These are phyloP conservation scores for Microplitis manilae DNA, from an alignment of 2,888 invertebrate species.

Conservation along the genomic window DNA sequence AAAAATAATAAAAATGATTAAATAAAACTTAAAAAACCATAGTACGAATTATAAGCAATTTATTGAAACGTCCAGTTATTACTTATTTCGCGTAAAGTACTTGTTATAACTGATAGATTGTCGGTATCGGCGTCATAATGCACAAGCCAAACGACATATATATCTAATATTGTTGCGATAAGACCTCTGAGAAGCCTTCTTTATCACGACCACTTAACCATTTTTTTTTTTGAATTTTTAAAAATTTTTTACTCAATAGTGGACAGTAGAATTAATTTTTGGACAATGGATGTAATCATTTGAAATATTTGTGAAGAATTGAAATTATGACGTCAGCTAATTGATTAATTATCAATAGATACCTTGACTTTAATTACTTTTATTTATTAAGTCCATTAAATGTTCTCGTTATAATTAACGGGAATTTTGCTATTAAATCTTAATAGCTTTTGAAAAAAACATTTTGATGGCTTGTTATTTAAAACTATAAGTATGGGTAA, in stretches of 20 bases:
- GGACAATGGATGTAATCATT: too few relatives aligned
- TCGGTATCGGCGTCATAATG: background rate
- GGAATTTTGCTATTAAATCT: background rate
- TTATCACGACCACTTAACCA: background rate
- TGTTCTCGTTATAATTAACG: background rate
- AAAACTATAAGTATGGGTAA: too few relatives aligned
- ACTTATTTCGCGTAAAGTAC: background rate
- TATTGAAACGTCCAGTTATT: background rate
- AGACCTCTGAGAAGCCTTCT: background rate
- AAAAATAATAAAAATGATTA: too few relatives aligned
- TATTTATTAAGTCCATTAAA: background rate
- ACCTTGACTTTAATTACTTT: background rate
- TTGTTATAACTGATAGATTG: slow-evolving; percentile 1
- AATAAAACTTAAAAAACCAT: too few relatives aligned
- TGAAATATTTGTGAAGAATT: too few relatives aligned
- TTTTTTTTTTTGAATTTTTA: background rate
- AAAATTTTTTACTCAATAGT: too few relatives aligned
- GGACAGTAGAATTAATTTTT: too few relatives aligned
- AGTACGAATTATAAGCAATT: background rate
- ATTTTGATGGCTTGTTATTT: too few relatives aligned
- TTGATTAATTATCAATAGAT: background rate
- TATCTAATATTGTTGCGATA: slow-evolving; percentile 1
- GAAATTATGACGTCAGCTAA: too few relatives aligned
- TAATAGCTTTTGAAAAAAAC: too few relatives aligned
- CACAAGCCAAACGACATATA: background rate